Evolutionary conservation across 2,888 invertebrate species (phyloP).

Genomic region (Volucella zonaria): DNA sequence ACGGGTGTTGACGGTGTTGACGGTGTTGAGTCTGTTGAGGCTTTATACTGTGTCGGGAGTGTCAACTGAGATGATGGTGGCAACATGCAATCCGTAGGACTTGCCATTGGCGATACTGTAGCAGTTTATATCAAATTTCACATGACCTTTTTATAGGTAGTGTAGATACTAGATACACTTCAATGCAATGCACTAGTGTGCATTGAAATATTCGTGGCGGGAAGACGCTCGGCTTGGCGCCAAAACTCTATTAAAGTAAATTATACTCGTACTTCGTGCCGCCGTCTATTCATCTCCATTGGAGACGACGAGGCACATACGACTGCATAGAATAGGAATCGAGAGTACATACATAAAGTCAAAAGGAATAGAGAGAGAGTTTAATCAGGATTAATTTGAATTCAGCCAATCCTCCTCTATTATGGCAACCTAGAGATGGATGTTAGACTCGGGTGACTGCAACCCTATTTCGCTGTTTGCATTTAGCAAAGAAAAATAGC

Average conservation of each 20-base stretch:
- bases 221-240: slow-evolving; percentile 43
- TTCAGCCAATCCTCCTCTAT: slow-evolving; percentile 49
- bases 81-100: slow-evolving; percentile 49
- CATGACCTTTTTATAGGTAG: slow-evolving; percentile 41
- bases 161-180: not conserved
- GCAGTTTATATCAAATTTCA: slow-evolving; percentile 4
- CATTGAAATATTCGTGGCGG: not conserved
- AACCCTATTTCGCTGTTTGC: not conserved
- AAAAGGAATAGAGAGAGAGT: slow-evolving; percentile 39
- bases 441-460: not conserved
- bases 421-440: slow-evolving; percentile 17
- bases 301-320: not conserved
- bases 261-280: slow-evolving; percentile 42
- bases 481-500: slow-evolving; percentile 42
- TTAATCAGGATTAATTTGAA: slow-evolving; percentile 57
- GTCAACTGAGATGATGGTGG: not conserved
- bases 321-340: not conserved
- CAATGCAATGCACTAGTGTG: slow-evolving; percentile 1
- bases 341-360: not conserved
- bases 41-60: not conserved
- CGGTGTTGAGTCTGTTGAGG: not conserved
- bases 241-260: slow-evolving; percentile 62
- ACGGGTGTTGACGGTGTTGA: slow-evolving; percentile 2
- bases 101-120: slow-evolving; percentile 1
- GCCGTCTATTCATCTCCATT: slow-evolving; percentile 1